These are phyloP conservation scores for Sabatieria punctata DNA, from an alignment of 2,888 invertebrate species.

Conservation along the genomic window DNA sequence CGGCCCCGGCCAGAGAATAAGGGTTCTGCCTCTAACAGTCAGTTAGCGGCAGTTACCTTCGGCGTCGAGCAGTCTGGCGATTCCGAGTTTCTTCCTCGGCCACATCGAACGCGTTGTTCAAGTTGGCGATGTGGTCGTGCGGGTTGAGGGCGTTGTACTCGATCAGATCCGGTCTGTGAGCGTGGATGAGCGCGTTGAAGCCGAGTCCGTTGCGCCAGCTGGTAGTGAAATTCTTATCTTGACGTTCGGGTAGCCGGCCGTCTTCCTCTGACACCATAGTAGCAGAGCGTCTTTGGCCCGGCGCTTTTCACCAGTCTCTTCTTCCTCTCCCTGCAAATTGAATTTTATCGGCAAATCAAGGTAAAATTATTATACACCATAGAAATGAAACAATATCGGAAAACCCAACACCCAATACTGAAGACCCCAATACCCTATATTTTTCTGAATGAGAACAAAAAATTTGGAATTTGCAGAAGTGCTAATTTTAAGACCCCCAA, in stretches of 20 bases:
- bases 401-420: no score
- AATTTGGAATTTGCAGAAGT: no score
- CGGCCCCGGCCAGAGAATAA: no score
- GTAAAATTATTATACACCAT: no score
- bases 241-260: conserved; percentile 58
- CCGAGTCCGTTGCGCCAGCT: conserved; percentile 93
- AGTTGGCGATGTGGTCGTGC: conserved; percentile 71
- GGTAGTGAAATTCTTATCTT: conserved; percentile 42
- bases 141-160: conserved; percentile 48
- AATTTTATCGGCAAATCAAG: no score
- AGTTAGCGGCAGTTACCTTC: no score
- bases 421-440: no score
- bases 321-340: conserved; percentile 53
- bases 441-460: no score
- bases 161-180: conserved; percentile 86
- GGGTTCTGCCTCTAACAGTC: no score
- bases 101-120: conserved; percentile 91
- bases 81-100: conserved; percentile 81
- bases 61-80: conserved; percentile 71
- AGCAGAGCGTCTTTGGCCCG: conserved; percentile 95
- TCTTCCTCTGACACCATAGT: conserved; percentile 96
- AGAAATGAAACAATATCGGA: no score
- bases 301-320: conserved; percentile 89
- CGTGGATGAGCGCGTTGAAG: conserved; percentile 94
- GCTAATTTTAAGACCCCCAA: no score